Evolutionary conservation across 2,113 vertebrate genomes (phyloP).

Genomic region (Ranitomeya imitator): DNA sequence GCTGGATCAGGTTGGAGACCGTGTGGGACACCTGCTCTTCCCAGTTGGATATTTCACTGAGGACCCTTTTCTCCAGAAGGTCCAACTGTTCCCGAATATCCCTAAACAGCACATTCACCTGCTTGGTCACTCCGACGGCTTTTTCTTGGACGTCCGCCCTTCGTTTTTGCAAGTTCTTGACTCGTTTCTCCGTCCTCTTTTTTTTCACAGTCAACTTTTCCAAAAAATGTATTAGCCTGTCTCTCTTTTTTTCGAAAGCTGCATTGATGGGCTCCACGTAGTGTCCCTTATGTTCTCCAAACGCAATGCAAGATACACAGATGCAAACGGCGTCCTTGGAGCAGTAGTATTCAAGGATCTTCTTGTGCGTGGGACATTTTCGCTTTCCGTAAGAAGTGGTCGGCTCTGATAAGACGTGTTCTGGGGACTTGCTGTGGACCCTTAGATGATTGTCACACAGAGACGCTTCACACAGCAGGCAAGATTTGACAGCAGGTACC

Average conservation of each 20-base stretch:
- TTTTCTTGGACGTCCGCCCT: slow-evolving; percentile 20
- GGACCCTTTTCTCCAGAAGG: slow-evolving; percentile 25
- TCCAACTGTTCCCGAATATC: slow-evolving; percentile 31
- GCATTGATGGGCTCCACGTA: slow-evolving; percentile 2
- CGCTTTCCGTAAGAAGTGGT: slow-evolving; percentile 18
- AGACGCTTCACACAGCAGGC: slow-evolving; percentile 24
- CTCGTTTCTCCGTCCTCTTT: neutral
- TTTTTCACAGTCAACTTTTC: slow-evolving; percentile 9
- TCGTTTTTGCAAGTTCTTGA: slow-evolving; percentile 7
- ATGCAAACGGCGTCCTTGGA: slow-evolving; percentile 20
- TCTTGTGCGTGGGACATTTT: slow-evolving; percentile 39
- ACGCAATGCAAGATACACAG: slow-evolving; percentile 36
- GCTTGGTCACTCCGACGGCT: neutral
- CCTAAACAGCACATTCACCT: neutral
- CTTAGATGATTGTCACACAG: slow-evolving; percentile 22
- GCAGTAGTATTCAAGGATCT: slow-evolving; percentile 49
- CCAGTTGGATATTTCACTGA: slow-evolving; percentile 10
- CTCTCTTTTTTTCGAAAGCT: slow-evolving; percentile 23
- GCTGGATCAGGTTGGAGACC: slow-evolving; percentile 1
- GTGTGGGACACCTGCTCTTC: neutral
- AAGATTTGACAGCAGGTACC: slow-evolving; percentile 22
- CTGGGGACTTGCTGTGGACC: slow-evolving; percentile 40
- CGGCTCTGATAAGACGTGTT: slow-evolving; percentile 25
- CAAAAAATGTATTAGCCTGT: neutral
- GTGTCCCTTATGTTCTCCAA: slow-evolving; percentile 37